Evolutionary conservation across 92 coral and sea anemone genomes (phyloP), one percentile per base, ranked within the genome.

Genomic region (Zoanthus solanderi): DNA sequence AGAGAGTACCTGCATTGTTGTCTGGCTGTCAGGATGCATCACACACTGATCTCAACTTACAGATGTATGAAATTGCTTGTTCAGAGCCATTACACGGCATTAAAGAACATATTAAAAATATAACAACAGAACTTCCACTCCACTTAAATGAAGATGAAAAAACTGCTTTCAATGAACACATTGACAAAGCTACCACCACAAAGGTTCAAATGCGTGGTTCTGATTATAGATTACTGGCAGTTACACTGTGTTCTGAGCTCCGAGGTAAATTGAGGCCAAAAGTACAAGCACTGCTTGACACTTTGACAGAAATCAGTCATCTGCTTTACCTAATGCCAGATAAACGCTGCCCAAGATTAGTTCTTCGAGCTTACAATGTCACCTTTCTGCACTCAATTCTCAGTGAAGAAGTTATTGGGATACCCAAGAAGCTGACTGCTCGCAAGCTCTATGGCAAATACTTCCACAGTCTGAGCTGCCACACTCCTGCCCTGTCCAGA

Each of bases 361-460:
- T 88, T 29, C 75, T 88, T 50, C 73, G 90, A 28, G 29, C 69
- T 13, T 85, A 88, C 87, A 88, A 88, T 16, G 52, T 71, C 53
- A 79, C 75, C 45, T 88, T 79, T 52, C 32, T 79, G 60, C 81
- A 87, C 66, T 75, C 86, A 45, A 87, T 79, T 56, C 73, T 76
- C n/a, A 80, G 87, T 42, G 30, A 73, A 28, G 83, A 88, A 58
- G 84, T 88, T 7, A 45, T 88, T 73, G 84, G 83, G 13, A 45
- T 72, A 75, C 88, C 88, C 45, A 74, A 47, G 56, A 83, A 63
- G 10, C 82, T 88, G 58, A 58, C 91, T 0, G 61, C 60, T 45
- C 61, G 85, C 37, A 88, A 82, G 54, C 71, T 89, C 32, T 88
- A 72, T 73, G 88, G 91, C 32, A 23, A 52, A 31, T 88, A 88